Evolutionary conservation across 2,797 vertebrate species (phyloP).

Genomic region (Malacoctenus gilli): DNA sequence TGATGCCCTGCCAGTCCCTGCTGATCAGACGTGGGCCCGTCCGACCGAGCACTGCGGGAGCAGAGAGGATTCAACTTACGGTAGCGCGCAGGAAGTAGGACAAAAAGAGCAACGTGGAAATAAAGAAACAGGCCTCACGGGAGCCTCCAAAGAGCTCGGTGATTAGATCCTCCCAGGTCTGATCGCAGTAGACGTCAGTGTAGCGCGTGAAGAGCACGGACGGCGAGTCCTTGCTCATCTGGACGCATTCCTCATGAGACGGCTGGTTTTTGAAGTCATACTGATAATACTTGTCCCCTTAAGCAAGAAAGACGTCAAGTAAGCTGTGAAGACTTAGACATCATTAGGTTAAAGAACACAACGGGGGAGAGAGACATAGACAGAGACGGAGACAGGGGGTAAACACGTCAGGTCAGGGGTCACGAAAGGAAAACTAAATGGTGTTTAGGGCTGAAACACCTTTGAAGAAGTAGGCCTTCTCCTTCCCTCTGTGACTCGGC

Average conservation of each 20-base stretch:
- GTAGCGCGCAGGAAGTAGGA: too few species aligned
- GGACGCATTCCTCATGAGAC: conserved; percentile 83
- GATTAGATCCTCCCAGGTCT: conserved; percentile 82
- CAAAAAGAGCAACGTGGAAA: too few species aligned
- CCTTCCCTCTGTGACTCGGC: conserved; percentile 80
- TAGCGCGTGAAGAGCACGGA: conserved; percentile 87
- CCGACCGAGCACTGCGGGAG: conserved; percentile 47
- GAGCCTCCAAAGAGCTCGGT: conserved; percentile 79
- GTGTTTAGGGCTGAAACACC: conserved; percentile 83
- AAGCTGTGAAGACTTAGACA: too few species aligned
- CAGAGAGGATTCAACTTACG: too few species aligned
- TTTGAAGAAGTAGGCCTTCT: conserved; percentile 96
- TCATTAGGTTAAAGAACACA: too few species aligned
- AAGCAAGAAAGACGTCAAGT: conserved; percentile 4
- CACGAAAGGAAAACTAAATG: too few species aligned
- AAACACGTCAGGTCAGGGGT: too few species aligned
- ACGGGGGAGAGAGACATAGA: too few species aligned
- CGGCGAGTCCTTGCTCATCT: conserved; percentile 78
- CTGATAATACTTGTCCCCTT: conserved; percentile 88
- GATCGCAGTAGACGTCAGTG: conserved; percentile 81
- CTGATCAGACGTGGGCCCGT: conserved; percentile 72
- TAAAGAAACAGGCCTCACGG: conserved; percentile 63
- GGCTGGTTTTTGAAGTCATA: conserved; percentile 93
- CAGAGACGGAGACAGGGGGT: too few species aligned
- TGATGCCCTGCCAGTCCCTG: conserved; percentile 86